These are phyloP conservation scores for Ursus arctos DNA, from an alignment of 2,113 vertebrate genomes.

Conservation along the genomic window DNA sequence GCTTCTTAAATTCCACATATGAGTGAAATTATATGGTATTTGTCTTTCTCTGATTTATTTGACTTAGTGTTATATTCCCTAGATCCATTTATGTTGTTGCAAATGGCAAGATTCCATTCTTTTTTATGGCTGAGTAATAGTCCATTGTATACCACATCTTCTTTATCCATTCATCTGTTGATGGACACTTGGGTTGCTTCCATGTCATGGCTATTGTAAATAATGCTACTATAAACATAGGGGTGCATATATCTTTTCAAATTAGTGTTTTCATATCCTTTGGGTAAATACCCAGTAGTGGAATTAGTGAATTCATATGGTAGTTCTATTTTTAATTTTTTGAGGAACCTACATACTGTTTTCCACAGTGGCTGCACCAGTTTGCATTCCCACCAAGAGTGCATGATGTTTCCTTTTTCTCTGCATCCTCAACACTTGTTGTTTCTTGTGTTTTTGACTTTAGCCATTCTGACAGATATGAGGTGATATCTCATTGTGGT, in stretches of 20 bases:
- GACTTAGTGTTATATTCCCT: not conserved
- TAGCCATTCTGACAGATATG: not conserved
- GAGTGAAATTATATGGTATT: not conserved
- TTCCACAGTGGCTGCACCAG: not conserved
- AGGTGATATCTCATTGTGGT: not conserved
- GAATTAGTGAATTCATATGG: not conserved
- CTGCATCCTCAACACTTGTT: not conserved
- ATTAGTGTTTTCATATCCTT: not conserved
- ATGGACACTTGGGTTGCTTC: not conserved
- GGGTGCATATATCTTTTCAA: not conserved
- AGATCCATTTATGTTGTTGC: not conserved
- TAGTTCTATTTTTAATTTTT: not conserved
- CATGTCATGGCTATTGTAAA: not conserved
- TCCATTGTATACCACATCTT: not conserved
- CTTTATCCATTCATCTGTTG: not conserved
- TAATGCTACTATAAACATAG: not conserved
- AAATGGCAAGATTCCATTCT: not conserved
- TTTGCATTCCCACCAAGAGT: not conserved
- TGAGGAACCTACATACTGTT: not conserved
- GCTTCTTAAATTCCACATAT: not conserved
- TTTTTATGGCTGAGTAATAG: not conserved
- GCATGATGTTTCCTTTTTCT: not conserved
- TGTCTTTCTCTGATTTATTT: not conserved
- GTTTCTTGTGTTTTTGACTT: not conserved
- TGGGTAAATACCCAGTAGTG: not conserved